These are phyloP conservation scores for Scomber scombrus DNA, from an alignment of 2,113 vertebrate genomes.

Conservation along the genomic window DNA sequence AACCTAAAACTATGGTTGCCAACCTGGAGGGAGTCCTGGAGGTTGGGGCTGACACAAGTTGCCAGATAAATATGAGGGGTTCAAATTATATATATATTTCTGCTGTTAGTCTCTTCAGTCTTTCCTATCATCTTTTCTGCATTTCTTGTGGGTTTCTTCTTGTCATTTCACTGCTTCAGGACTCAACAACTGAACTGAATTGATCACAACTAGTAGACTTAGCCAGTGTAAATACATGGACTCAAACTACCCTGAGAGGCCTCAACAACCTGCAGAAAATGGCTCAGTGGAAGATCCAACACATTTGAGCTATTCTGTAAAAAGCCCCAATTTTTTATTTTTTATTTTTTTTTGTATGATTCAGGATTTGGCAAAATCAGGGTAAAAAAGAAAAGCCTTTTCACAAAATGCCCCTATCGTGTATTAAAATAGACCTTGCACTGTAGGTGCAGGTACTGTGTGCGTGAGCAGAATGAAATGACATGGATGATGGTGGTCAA, in stretches of 20 bases:
- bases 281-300: neutral
- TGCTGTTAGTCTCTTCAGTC: no score
- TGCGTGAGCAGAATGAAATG: conserved; percentile 62
- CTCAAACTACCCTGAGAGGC: conserved; percentile 5
- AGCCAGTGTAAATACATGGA: neutral
- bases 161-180: neutral
- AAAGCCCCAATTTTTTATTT: no score
- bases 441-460: conserved; percentile 22
- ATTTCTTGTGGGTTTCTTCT: no score
- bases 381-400: conserved; percentile 2
- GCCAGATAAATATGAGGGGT: neutral
- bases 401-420: conserved; percentile 28
- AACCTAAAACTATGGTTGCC: neutral
- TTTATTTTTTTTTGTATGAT: conserved; percentile 17
- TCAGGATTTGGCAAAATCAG: conserved; percentile 38
- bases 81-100: no score
- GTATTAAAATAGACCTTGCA: conserved; percentile 27
- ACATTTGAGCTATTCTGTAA: conserved; percentile 31
- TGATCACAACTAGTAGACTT: neutral
- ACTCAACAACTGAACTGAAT: neutral
- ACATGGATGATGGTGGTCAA: conserved; percentile 27
- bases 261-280: neutral
- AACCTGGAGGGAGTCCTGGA: neutral
- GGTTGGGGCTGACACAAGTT: neutral
- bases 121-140: no score